phyloP scores from a whole-genome alignment of 2,113 vertebrate genomes.

The Antennarius striatus region DNA sequence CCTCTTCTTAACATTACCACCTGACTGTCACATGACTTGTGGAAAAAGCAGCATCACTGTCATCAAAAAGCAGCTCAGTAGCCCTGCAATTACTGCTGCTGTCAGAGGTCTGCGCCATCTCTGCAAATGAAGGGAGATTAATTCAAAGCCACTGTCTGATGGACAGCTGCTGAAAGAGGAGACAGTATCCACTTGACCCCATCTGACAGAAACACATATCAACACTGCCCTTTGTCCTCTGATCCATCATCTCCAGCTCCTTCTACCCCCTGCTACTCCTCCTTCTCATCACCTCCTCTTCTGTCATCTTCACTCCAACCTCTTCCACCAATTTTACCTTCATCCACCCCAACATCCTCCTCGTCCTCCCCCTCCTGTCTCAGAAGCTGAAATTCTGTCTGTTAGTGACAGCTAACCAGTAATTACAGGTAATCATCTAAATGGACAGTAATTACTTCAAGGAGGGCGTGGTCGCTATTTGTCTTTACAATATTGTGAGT shows the following conservation, averaged over 20 bases:
- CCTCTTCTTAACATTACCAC: constrained; percentile 9
- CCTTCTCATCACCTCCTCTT: constrained; percentile 14
- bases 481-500: constrained; percentile 64
- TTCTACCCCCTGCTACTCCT: constrained; percentile 8
- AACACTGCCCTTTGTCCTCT: constrained; percentile 55
- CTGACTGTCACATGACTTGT: constrained; percentile 34
- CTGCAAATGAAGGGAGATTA: constrained; percentile 57
- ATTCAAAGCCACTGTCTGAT: constrained; percentile 51
- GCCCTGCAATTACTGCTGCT: constrained; percentile 60
- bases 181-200: constrained; percentile 58
- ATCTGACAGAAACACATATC: constrained; percentile 68
- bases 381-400: constrained; percentile 43
- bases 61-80: constrained; percentile 51
- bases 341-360: constrained; percentile 25
- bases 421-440: constrained; percentile 83
- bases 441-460: constrained; percentile 84
- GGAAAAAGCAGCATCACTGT: constrained; percentile 41
- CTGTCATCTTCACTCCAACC: constrained; percentile 27
- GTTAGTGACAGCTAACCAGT: constrained; percentile 83
- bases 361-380: constrained; percentile 42
- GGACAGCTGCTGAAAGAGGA: constrained; percentile 56
- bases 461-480: constrained; percentile 63
- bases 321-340: constrained; percentile 28
- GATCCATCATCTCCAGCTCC: constrained; percentile 37
- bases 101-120: constrained; percentile 59